These are phyloP conservation scores for Cranoglanis bouderius DNA, from an alignment of 2,113 vertebrate species.

Conservation along the genomic window DNA sequence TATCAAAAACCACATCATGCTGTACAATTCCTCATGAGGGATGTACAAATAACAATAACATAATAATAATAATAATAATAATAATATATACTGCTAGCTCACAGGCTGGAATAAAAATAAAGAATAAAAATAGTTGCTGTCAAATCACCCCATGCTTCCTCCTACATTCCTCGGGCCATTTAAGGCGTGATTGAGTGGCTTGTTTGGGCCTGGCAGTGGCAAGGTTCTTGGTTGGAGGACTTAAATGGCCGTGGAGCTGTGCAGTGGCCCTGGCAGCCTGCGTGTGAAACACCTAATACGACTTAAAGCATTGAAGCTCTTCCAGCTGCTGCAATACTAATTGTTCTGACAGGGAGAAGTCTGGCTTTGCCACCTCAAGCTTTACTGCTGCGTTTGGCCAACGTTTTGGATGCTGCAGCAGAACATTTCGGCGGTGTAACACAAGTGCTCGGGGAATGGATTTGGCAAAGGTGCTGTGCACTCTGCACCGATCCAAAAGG, in stretches of 20 bases:
- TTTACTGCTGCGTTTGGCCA: conserved; percentile 25
- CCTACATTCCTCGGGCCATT: conserved; percentile 25
- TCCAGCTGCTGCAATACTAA: conserved; percentile 45
- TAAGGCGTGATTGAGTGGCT: conserved; percentile 32
- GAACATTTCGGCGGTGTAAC: conserved; percentile 33
- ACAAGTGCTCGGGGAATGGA: conserved; percentile 35
- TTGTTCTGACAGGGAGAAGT: conserved; percentile 43
- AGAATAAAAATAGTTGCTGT: conserved; percentile 13
- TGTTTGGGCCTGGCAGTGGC: conserved; percentile 16
- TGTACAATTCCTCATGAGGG: conserved; percentile 2
- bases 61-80: conserved; percentile 1
- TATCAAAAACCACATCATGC: not conserved
- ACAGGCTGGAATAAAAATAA: conserved; percentile 21
- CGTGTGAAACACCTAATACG: conserved; percentile 38
- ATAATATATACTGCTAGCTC: not conserved
- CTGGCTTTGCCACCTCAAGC: conserved; percentile 27
- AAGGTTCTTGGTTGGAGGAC: conserved; percentile 10
- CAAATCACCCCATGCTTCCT: conserved; percentile 5
- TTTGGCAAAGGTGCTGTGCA: conserved; percentile 35
- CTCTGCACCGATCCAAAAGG: conserved; percentile 30
- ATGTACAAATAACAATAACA: not conserved
- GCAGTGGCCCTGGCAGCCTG: conserved; percentile 27
- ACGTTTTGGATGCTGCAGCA: conserved; percentile 19
- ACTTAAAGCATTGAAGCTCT: conserved; percentile 52
- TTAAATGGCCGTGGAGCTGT: conserved; percentile 44